Base-by-base conservation (phyloP, 1,140 invertebrate genomes). In the Neodiprion pinetum region DNA sequence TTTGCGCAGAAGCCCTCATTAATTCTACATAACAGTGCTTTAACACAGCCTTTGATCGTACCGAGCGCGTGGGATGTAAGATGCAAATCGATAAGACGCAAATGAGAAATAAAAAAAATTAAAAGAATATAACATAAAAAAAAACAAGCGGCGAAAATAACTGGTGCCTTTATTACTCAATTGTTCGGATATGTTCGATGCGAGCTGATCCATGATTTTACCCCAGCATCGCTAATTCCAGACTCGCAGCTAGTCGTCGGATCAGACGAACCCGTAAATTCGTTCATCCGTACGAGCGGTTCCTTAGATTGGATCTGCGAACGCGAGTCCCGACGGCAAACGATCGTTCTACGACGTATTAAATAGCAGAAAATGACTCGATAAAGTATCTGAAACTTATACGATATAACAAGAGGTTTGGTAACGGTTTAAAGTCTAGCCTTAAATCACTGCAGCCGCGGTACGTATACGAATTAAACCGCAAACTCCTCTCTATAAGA, bases 41-140 rank as follows among this genome's bases (percentile, higher is more conserved):
- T 61, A 61, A 17, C 53, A 61, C 11, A 61, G n/a, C 53, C 53
- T 61, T 61, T 61, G n/a, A 61, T 61, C 53, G n/a, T 61, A 61
- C 28, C n/a, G 53, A 12, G 9, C 53, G 53, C 28, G 28, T 61
- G 53, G 53, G 53, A 61, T 61, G 53, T 14, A 40, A 40, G 28
- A 40, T 40, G 28, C 2, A 40, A 40, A 5, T 40, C 28, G 28
- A 40, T 40, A 40, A 40, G 28, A 61, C 11, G 11, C 4, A 14
- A 61, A 5, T 8, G 5, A 14, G 53, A 61, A 61, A 61, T 8
- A 17, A 61, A 61, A 4, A 61, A 2, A 40, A 61, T 61, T 0
- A 61, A 17, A 17, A 61, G 53, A 61, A 61, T 0, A 14, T 9
- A 61, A 17, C 4, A 61, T 8, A 61, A 61, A 17, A 14, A 61